phyloP scores from a whole-genome alignment of 1,140 invertebrate species.

The Belonocnema kinseyi region DNA sequence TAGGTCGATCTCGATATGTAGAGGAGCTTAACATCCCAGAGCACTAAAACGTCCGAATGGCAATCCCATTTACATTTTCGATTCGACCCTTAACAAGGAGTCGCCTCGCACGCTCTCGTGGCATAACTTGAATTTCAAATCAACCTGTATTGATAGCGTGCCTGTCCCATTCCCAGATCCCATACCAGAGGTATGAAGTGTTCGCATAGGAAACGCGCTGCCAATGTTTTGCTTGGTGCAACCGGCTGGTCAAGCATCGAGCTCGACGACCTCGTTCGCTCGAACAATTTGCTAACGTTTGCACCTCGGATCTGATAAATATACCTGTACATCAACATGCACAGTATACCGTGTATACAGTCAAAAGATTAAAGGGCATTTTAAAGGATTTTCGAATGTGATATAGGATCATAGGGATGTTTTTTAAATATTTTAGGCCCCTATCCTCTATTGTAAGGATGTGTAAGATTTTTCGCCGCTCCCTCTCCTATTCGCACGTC shows the following conservation, averaged over 20 bases:
- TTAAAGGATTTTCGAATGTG: no score
- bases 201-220: slow-evolving; percentile 15
- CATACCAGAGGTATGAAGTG: slow-evolving; percentile 4
- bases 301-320: slow-evolving; percentile 5
- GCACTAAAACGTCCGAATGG: slow-evolving; percentile 1
- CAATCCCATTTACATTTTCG: slow-evolving; percentile 15
- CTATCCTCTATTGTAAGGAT: no score
- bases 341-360: not conserved
- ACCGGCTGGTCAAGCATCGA: not conserved
- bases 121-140: slow-evolving; percentile 30
- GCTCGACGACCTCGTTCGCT: slow-evolving; percentile 19
- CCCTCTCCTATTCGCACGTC: no score
- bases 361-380: no score
- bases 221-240: slow-evolving; percentile 8
- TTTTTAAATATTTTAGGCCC: no score
- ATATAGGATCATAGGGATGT: no score
- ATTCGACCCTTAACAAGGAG: slow-evolving; percentile 31
- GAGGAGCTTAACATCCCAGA: not conserved
- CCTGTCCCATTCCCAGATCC: not conserved
- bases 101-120: slow-evolving; percentile 2
- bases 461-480: no score
- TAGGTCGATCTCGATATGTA: not conserved
- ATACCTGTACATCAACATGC: not conserved
- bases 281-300: slow-evolving; percentile 14
- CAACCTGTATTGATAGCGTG: slow-evolving; percentile 29